A percentile compares a stretch with the other conserved stretches of the same genome.
Conservation (phyloP, 2,888 invertebrate species). For the Tetramorium bicarinatum region DNA sequence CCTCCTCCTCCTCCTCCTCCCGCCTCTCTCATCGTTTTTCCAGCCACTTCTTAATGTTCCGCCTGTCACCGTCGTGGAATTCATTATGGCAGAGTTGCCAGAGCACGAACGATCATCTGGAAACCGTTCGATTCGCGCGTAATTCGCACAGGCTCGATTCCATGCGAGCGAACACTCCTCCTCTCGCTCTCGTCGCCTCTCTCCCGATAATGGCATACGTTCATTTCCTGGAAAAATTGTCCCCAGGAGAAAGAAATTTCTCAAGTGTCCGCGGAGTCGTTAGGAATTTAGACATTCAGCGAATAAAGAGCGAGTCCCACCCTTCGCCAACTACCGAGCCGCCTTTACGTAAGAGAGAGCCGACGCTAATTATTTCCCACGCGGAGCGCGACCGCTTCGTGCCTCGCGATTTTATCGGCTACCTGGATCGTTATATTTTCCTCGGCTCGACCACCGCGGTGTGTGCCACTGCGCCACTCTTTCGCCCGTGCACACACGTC, state of each 20-base stretch:
- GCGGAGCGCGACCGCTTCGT: constrained; percentile 59
- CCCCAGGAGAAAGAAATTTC: not conserved
- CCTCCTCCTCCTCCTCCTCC: not conserved
- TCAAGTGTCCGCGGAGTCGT: constrained; percentile 5
- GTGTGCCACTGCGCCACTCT: constrained; percentile 64
- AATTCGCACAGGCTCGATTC: constrained; percentile 27
- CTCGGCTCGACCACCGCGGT: constrained; percentile 66
- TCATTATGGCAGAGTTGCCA: constrained; percentile 70
- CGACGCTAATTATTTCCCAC: constrained; percentile 70
- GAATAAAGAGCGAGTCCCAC: constrained; percentile 19
- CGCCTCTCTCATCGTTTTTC: constrained; percentile 61
- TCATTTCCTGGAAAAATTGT: constrained; percentile 3
- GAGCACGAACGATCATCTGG: constrained; percentile 27
- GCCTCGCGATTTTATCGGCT: constrained; percentile 70
- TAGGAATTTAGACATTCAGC: constrained; percentile 39
- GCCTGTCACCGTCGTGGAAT: constrained; percentile 66
- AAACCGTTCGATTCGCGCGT: constrained; percentile 55
- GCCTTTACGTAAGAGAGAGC: constrained; percentile 56
- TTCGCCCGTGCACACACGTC: constrained; percentile 63
- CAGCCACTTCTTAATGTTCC: constrained; percentile 73
- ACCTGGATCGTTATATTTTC: constrained; percentile 74
- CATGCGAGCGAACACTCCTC: not conserved
- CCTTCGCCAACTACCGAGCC: constrained; percentile 36
- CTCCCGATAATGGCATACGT: constrained; percentile 25
- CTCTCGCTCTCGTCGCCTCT: not conserved